Conservation (phyloP, 1,140 invertebrate genomes). For the Leptinotarsa texana region DNA sequence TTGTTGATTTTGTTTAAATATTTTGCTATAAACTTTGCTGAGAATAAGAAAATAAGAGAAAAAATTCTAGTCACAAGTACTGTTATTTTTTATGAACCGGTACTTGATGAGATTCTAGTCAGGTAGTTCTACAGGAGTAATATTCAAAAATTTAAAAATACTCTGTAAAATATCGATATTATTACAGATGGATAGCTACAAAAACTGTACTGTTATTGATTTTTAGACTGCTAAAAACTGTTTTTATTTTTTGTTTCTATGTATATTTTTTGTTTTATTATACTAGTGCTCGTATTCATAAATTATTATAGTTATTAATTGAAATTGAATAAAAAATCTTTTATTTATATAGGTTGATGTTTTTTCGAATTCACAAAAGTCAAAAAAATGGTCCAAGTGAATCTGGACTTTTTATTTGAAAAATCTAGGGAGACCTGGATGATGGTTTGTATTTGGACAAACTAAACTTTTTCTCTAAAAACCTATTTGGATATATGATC, state of each 20-base stretch:
- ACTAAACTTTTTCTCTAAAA: too few species aligned
- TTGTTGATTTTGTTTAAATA: conserved; percentile 13
- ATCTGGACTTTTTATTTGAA: too few species aligned
- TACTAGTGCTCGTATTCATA: conserved; percentile 48
- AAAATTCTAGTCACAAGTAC: conserved; percentile 45
- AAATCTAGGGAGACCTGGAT: too few species aligned
- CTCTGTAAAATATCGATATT: conserved; percentile 3
- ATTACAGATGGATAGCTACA: conserved; percentile 19
- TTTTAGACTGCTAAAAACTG: conserved; percentile 47
- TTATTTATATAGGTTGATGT: conserved; percentile 9
- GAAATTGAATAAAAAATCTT: conserved; percentile 37
- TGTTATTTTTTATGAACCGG: conserved; percentile 42
- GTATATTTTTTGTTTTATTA: conserved; percentile 42
- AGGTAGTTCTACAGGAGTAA: conserved; percentile 8
- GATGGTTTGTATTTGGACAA: too few species aligned
- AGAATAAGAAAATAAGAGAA: conserved; percentile 33
- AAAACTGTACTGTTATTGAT: conserved; percentile 41
- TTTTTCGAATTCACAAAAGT: background rate
- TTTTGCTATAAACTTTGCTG: conserved; percentile 22
- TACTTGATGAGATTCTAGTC: conserved; percentile 20
- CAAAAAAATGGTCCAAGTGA: too few species aligned
- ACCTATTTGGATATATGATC: too few species aligned
- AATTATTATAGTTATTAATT: conserved; percentile 49
- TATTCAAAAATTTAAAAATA: background rate
- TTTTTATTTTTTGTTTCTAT: conserved; percentile 43